Conservation (phyloP, 2,888 invertebrate species). For the Hydriomena furcata region DNA sequence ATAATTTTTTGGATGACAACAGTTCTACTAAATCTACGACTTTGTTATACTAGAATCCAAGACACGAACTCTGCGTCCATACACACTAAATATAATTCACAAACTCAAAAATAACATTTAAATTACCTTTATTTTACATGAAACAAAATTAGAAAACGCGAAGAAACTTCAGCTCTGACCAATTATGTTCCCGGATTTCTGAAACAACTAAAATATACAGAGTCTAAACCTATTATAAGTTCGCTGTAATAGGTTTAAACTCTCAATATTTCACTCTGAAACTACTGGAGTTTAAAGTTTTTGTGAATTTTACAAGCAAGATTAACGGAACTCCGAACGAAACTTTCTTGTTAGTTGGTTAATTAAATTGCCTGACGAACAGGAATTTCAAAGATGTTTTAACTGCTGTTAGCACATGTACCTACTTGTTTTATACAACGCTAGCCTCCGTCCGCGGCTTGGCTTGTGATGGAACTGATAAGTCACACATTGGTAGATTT, state of each 20-base stretch:
- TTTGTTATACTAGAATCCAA: no score
- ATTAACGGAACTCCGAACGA: slow-evolving; percentile 57
- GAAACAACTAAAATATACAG: slow-evolving; percentile 56
- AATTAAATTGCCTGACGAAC: slow-evolving; percentile 51
- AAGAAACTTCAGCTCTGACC: slow-evolving; percentile 26
- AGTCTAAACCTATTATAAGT: slow-evolving; percentile 71
- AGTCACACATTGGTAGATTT: no score
- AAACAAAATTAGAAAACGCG: neutral
- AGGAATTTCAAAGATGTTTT: slow-evolving; percentile 15
- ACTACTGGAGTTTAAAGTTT: slow-evolving; percentile 71
- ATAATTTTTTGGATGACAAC: no score
- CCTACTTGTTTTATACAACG: neutral
- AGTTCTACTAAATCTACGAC: no score
- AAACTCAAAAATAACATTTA: no score
- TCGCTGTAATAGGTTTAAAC: no score
- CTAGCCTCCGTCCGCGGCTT: no score
- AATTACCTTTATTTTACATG: no score
- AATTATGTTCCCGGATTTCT: slow-evolving; percentile 31
- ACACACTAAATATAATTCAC: no score
- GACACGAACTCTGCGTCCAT: no score
- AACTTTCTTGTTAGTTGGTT: slow-evolving; percentile 62
- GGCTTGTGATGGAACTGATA: no score
- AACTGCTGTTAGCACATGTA: neutral
- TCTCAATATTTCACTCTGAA: no score
- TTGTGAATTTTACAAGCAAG: slow-evolving; percentile 72